Base-by-base conservation (phyloP, 2,797 vertebrate genomes). In the Siniperca obscura region DNA sequence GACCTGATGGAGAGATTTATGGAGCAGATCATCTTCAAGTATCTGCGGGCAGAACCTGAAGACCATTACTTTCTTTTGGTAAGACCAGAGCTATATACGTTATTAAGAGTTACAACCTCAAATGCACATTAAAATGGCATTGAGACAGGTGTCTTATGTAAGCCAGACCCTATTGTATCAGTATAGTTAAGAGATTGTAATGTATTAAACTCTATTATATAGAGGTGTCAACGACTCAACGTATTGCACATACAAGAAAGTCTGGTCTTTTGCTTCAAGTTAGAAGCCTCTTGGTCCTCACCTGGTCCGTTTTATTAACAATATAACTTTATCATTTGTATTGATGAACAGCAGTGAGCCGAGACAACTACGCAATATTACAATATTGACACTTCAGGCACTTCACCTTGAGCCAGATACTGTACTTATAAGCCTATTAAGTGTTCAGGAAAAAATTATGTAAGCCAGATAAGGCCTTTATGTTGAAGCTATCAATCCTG, bases 1-100 rank as follows among this genome's bases (percentile, higher is more conserved):
- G 98, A 99, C 90, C 95, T 99, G 90, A 99, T 99, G 98, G 98
- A 99, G 92, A 95, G 97, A 72, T 99, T 98, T 88, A 98, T 99
- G 98, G 98, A 99, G 88, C 98, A 99, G 95, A 95, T 99, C 85
- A 99, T 99, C 93, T 99, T 99, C 95, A 99, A 99, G 91, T 99
- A 99, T 94, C 96, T 99, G 95, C 96, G 98, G 88, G 98, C 98
- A 86, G 98, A 99, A 91, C 98, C 98, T 3, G 98, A 99, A 93
- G 98, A 99, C 87, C 98, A 99, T 94, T 98, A 97, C 92, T 99
- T 99, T 89, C 97, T 99, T 79, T 92, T 99, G 97, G 98, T 98
- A 92, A 91, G 95, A 67, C 16, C 67, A 25, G 22, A 50, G 22
- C 11, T 5, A 22, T 3, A 7, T 1, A 9, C 7, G 10, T 7